Base-by-base conservation (phyloP, 2,113 vertebrate genomes). In the Bubo bubo region DNA sequence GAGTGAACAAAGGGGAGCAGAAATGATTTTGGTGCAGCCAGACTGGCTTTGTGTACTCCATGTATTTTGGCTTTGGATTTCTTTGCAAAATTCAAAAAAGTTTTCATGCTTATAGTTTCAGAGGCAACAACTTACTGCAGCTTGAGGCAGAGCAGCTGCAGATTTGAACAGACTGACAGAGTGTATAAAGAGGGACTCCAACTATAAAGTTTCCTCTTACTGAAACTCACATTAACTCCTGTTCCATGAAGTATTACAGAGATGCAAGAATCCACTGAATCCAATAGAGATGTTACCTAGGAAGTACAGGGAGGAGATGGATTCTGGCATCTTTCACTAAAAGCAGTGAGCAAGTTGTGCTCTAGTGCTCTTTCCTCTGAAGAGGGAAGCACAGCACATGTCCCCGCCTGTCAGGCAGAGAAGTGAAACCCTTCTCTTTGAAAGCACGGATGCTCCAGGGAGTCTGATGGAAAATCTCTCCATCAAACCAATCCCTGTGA, bases 391-490 rank as follows among this genome's bases (percentile, higher is more conserved):
- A 27, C 53, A 89, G 41, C 5, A 16, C 47, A 22, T 1, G 1
- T 62, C 80, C 53, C 49, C 9, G 63, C 52, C 88, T 88, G 72
- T 56, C 93, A 90, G 58, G 77, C 66, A 93, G 82, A 50, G 37
- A 72, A 88, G 30, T 19, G 55, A 90, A 88, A 83, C 17, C 32
- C 50, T 93, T 53, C 35, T 91, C 63, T 86, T 59, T n/a, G 73
- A 81, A 94, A 84, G 64, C 43, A 79, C 58, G 52, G 58, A 60
- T 74, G 50, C 79, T 89, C 39, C 52, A 55, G 60, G 35, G 79
- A 95, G 87, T 39, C 67, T 70, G 62, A 28, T 56, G 30, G 76
- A 91, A 95, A 80, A 93, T 74, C 85, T 91, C 53, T 93, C 79
- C 76, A 93, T 49, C 87, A 85, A 70, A 77, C 23, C 35, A 94